A percentile compares a stretch with the other conserved stretches of the same genome.
Evolutionary conservation across 2,888 invertebrate genomes (phyloP).

Genomic region (Drosophila affinis): DNA sequence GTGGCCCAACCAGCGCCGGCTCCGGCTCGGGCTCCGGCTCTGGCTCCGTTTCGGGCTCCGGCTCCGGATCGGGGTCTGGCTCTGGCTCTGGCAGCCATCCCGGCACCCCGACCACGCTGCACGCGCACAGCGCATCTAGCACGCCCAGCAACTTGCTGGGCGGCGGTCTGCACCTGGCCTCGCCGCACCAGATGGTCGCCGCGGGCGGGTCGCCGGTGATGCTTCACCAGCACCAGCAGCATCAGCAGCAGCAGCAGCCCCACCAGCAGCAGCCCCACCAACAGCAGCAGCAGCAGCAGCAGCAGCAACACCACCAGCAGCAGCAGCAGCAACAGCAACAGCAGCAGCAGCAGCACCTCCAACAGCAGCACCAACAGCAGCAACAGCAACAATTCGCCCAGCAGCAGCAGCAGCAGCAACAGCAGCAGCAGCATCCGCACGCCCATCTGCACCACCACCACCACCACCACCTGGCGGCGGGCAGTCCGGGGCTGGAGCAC

Average conservation of each 20-base stretch:
- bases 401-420: conserved; percentile 68
- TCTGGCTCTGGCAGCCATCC: conserved; percentile 80
- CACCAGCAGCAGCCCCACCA: conserved; percentile 55
- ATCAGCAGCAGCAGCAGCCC: conserved; percentile 70
- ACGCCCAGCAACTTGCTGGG: conserved; percentile 76
- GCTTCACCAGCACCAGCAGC: conserved; percentile 82
- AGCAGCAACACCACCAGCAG: conserved; percentile 66
- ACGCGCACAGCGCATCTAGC: conserved; percentile 70
- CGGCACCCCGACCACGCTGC: conserved; percentile 82
- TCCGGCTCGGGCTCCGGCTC: conserved; percentile 43
- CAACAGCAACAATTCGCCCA: conserved; percentile 61
- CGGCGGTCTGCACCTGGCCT: conserved; percentile 81
- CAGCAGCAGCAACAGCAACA: conserved; percentile 76
- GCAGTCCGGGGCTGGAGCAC: conserved; percentile 86
- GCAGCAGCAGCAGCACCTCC: conserved; percentile 65
- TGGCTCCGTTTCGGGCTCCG: conserved; percentile 46
- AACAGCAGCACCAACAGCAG: conserved; percentile 79
- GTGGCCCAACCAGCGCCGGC: conserved; percentile 44
- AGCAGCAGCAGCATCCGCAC: conserved; percentile 71
- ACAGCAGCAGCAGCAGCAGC: conserved; percentile 68
- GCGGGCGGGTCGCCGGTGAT: conserved; percentile 83
- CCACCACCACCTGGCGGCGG: conserved; percentile 83
- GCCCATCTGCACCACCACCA: conserved; percentile 77
- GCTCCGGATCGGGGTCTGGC: conserved; percentile 42
- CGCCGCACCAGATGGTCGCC: conserved; percentile 83